These are phyloP conservation scores for Tapirus terrestris DNA, from an alignment of 2,113 vertebrate genomes.

Conservation along the genomic window DNA sequence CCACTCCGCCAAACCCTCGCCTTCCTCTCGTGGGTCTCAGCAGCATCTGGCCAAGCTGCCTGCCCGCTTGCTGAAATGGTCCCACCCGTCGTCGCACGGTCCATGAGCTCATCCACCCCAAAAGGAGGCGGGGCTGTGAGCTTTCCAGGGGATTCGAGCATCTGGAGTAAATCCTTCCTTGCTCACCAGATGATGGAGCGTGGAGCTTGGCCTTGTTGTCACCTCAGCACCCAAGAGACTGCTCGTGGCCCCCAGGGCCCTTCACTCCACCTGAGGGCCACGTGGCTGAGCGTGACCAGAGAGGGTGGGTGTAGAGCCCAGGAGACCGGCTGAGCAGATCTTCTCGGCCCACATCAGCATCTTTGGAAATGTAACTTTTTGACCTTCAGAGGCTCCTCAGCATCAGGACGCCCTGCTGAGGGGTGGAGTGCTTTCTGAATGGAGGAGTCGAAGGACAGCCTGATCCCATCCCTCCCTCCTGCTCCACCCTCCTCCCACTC, in stretches of 20 bases:
- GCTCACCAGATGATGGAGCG: background rate
- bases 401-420: background rate
- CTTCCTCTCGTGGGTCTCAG: accelerated
- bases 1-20: accelerated
- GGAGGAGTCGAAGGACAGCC: background rate
- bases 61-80: accelerated
- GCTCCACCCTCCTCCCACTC: background rate
- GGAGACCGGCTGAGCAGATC: background rate
- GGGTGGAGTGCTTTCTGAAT: background rate
- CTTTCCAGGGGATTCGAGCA: background rate
- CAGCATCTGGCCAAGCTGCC: too few relatives aligned
- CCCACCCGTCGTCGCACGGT: too few relatives aligned
- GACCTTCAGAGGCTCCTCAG: background rate
- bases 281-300: accelerated
- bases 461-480: background rate
- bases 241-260: background rate
- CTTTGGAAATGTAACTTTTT: background rate
- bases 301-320: background rate
- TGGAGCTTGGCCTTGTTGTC: background rate
- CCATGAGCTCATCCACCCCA: background rate
- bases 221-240: background rate
- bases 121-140: background rate
- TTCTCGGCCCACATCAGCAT: background rate
- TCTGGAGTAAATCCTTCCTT: background rate
- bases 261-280: background rate